Conservation (phyloP, 2,797 vertebrate species). For the Enteromius anoplus region DNA sequence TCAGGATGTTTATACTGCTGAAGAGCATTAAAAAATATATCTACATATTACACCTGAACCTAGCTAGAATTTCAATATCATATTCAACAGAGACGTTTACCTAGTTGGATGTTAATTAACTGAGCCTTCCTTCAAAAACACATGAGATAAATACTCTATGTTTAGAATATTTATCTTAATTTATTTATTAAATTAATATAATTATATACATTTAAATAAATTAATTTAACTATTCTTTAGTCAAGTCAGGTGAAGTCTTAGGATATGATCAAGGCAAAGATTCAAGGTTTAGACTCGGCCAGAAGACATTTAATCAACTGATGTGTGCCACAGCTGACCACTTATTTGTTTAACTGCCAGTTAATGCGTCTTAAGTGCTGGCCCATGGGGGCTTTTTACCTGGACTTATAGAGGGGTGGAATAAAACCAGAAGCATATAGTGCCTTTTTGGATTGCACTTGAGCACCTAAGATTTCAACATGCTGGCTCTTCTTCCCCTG, state of each 20-base stretch:
- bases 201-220: background rate
- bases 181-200: background rate
- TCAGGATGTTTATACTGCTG: slow-evolving; percentile 26
- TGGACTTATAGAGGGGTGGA: background rate
- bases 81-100: background rate
- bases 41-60: slow-evolving; percentile 27
- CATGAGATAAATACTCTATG: background rate
- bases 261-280: background rate
- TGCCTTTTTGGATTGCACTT: slow-evolving; percentile 26
- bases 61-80: slow-evolving; percentile 18
- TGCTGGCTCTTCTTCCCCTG: background rate
- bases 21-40: slow-evolving; percentile 36
- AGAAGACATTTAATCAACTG: slow-evolving; percentile 21
- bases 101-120: slow-evolving; percentile 13
- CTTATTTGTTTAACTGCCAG: slow-evolving; percentile 30
- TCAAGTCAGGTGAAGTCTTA: background rate
- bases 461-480: slow-evolving; percentile 32
- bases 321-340: slow-evolving; percentile 19
- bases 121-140: background rate
- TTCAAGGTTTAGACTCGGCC: background rate
- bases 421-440: background rate
- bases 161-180: background rate
- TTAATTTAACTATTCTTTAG: background rate
- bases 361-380: slow-evolving; percentile 31
- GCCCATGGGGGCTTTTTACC: slow-evolving; percentile 5